Percentiles rank a stretch among this genome's conserved stretches.
Evolutionary conservation across 2,888 invertebrate genomes (phyloP).

Genomic region (Linnaemya vulpina): DNA sequence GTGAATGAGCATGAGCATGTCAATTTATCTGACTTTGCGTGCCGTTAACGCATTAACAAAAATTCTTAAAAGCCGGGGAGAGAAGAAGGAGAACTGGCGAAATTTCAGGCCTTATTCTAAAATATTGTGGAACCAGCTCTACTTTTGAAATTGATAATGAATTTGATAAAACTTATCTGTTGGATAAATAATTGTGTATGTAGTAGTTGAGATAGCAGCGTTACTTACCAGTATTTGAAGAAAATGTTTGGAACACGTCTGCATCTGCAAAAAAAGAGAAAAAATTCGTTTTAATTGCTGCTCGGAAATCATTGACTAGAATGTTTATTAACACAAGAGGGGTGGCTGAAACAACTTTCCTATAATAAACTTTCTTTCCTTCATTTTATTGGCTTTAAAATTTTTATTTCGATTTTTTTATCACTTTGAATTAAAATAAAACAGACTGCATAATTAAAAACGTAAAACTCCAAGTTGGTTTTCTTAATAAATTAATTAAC

Average conservation of each 20-base stretch:
- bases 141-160: constrained; percentile 37
- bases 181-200: too few species aligned
- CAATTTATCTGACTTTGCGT: constrained; percentile 61
- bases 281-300: neutral
- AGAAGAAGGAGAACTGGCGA: neutral
- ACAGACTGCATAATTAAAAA: neutral
- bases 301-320: neutral
- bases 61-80: neutral
- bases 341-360: too few species aligned
- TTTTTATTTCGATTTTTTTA: neutral
- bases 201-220: neutral
- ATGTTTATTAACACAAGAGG: neutral
- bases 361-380: neutral
- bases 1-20: constrained; percentile 38
- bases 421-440: constrained; percentile 29
- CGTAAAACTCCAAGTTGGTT: neutral
- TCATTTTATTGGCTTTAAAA: neutral
- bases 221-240: neutral
- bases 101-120: neutral
- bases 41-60: constrained; percentile 70
- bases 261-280: neutral
- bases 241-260: neutral
- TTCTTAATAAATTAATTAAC: constrained; percentile 16
- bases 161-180: constrained; percentile 13
- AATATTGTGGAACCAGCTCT: neutral